Conservation (phyloP, 92 coral and sea anemone species). For the Desmophyllum pertusum region DNA sequence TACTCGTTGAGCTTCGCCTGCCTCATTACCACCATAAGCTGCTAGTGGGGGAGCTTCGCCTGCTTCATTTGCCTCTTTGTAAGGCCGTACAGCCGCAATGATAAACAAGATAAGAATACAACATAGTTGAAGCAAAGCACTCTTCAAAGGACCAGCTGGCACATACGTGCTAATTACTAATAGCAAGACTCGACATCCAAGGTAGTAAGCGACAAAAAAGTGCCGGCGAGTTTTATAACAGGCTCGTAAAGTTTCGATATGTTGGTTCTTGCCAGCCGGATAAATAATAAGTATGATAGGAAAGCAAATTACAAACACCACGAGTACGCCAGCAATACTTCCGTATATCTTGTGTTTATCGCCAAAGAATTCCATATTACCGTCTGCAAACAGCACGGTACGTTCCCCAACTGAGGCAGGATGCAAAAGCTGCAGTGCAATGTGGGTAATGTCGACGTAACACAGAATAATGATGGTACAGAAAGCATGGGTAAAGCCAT, state of each 20-base stretch:
- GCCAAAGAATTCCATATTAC: background rate
- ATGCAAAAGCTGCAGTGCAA: background rate
- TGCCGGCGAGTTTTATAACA: background rate
- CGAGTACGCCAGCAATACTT: background rate
- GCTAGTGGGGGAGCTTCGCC: background rate
- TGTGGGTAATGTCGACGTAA: background rate
- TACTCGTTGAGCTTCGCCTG: background rate
- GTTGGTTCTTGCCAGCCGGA: background rate
- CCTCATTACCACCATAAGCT: too few relatives aligned
- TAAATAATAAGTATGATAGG: background rate
- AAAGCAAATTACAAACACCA: background rate
- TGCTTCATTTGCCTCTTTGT: too few relatives aligned
- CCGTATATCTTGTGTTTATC: background rate
- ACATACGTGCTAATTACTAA: too few relatives aligned
- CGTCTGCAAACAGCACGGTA: background rate
- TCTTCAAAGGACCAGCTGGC: too few relatives aligned
- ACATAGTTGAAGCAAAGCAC: background rate
- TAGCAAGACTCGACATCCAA: too few relatives aligned
- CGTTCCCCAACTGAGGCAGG: background rate
- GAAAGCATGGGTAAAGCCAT: background rate
- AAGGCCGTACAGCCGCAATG: background rate
- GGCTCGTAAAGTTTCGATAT: background rate
- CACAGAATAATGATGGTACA: background rate
- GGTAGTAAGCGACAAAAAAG: too few relatives aligned
- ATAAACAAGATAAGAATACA: background rate